Percentiles rank a stretch among this genome's conserved stretches.
These are phyloP conservation scores for Turdus rufiventris DNA, from an alignment of 2,113 vertebrate species.

Conservation along the genomic window DNA sequence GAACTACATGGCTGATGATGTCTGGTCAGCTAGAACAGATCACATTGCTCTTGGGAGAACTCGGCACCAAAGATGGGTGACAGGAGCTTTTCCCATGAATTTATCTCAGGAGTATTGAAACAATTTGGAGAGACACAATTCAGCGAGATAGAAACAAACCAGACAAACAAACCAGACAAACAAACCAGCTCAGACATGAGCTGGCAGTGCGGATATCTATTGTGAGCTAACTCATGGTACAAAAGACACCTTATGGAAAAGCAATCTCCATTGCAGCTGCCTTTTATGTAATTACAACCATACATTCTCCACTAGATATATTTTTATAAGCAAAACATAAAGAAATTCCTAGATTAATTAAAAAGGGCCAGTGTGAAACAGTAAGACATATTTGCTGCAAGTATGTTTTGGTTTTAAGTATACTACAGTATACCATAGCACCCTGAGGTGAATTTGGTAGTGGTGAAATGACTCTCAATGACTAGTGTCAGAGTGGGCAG, in stretches of 20 bases:
- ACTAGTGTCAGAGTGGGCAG: background rate
- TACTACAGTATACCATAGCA: background rate
- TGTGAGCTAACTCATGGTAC: background rate
- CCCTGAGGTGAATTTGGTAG: background rate
- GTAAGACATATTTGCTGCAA: background rate
- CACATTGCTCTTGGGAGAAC: background rate
- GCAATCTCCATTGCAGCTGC: background rate
- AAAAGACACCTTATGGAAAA: background rate
- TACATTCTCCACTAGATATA: background rate
- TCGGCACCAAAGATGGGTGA: background rate
- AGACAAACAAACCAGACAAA: background rate
- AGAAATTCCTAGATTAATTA: background rate
- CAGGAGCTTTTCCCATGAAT: background rate
- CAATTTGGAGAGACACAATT: background rate
- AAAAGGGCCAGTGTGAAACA: background rate
- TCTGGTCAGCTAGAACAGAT: background rate
- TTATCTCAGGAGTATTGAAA: background rate
- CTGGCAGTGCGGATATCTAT: background rate
- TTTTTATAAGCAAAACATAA: background rate
- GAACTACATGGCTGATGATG: accelerated
- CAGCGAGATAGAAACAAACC: background rate
- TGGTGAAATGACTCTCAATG: conserved; percentile 13
- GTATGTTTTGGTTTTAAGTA: background rate
- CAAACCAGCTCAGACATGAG: accelerated
- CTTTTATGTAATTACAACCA: background rate